Percentiles rank a stretch among this genome's conserved stretches.
These are phyloP conservation scores for Stigmatopora argus DNA, from an alignment of 2,113 vertebrate genomes.

Conservation along the genomic window DNA sequence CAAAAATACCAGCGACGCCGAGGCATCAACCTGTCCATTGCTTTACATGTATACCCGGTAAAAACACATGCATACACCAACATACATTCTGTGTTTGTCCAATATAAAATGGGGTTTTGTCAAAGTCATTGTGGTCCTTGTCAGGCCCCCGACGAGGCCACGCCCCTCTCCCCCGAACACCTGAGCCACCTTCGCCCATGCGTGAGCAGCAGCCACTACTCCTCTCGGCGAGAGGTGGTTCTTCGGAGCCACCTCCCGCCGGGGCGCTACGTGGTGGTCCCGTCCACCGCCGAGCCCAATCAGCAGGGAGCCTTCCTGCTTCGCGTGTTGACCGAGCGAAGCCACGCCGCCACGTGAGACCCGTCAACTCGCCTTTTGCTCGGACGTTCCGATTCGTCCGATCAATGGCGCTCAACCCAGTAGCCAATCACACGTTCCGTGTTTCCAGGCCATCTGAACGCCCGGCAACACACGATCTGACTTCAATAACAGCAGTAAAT, in stretches of 20 bases:
- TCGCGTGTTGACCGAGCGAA: slow-evolving; percentile 64
- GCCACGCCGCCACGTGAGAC: slow-evolving; percentile 55
- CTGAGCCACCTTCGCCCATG: slow-evolving; percentile 23
- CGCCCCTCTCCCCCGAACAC: slow-evolving; percentile 46
- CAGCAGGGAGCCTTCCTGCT: slow-evolving; percentile 69
- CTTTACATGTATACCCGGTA: slow-evolving; percentile 64
- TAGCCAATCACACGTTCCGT: background rate
- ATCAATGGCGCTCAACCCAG: too few species aligned
- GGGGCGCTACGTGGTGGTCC: slow-evolving; percentile 69
- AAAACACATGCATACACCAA: background rate
- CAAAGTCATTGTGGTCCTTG: background rate
- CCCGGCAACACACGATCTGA: slow-evolving; percentile 1
- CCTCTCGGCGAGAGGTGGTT: slow-evolving; percentile 56
- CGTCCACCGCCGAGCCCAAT: slow-evolving; percentile 45
- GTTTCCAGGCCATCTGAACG: slow-evolving; percentile 42
- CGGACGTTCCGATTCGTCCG: too few species aligned
- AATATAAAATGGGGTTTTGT: too few species aligned
- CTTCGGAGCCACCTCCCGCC: slow-evolving; percentile 54
- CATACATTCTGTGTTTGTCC: too few species aligned
- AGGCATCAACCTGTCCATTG: slow-evolving; percentile 39
- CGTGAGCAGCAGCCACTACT: slow-evolving; percentile 24
- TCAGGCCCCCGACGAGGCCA: slow-evolving; percentile 44
- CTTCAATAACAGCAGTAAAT: slow-evolving; percentile 32
- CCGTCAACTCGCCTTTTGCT: too few species aligned
- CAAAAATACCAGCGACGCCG: slow-evolving; percentile 65